Evolutionary conservation across 37 sponge, comb jelly and placozoan species (phyloP).

Genomic region (Haliclona indistincta): DNA sequence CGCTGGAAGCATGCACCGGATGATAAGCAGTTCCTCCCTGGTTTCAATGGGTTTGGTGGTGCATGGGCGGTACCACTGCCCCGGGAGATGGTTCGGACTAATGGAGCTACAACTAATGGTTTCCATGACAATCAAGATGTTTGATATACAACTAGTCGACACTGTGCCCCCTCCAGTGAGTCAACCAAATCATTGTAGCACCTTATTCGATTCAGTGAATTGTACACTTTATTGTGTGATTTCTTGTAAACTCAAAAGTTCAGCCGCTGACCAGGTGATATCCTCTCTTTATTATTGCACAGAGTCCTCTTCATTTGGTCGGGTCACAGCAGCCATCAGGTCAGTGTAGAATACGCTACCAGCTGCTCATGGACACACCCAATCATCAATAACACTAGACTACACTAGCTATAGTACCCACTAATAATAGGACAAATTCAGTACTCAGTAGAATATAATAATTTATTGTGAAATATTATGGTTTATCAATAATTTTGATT

Average conservation of each 20-base stretch:
- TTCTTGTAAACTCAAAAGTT: no score
- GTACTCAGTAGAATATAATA: no score
- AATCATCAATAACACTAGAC: neutral
- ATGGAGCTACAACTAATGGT: conserved; percentile 64
- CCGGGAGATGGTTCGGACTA: conserved; percentile 64
- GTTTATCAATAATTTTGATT: neutral
- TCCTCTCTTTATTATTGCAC: neutral
- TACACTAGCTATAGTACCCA: neutral
- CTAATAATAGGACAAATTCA: neutral
- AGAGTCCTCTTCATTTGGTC: conserved; percentile 33
- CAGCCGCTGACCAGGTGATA: neutral
- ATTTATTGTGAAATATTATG: no score
- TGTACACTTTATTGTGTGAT: no score
- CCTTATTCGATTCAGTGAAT: no score
- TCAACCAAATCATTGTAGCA: no score
- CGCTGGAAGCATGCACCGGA: conserved; percentile 42
- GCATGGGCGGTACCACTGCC: conserved; percentile 49
- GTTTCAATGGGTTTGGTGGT: conserved; percentile 69
- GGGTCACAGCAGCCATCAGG: conserved; percentile 28
- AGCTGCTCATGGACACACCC: neutral
- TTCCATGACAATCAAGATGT: conserved; percentile 18
- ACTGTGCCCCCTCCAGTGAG: conserved; percentile 42
- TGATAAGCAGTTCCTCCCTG: conserved; percentile 48
- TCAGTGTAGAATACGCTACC: conserved; percentile 7
- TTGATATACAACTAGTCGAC: conserved; percentile 38